These are phyloP conservation scores for Chelonoidis abingdonii DNA, from an alignment of 2,113 vertebrate genomes.

Conservation along the genomic window DNA sequence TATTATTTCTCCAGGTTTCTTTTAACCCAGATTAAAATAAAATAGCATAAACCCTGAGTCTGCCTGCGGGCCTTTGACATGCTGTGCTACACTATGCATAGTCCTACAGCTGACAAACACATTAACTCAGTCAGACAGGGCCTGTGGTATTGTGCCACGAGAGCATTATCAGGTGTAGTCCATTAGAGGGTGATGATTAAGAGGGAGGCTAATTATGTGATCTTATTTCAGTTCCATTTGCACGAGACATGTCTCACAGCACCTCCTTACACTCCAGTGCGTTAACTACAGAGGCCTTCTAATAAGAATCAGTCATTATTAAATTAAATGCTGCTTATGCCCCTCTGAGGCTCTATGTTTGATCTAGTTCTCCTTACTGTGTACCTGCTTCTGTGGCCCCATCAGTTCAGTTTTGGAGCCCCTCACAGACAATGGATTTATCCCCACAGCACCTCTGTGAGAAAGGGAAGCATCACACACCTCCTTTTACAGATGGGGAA, in stretches of 20 bases:
- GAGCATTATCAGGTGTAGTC: not conserved
- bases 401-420: not conserved
- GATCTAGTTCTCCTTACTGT: not conserved
- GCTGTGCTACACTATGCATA: not conserved
- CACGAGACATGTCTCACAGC: not conserved
- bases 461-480: not conserved
- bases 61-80: not conserved
- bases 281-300: not conserved
- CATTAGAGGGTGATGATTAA: not conserved
- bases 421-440: not conserved
- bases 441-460: not conserved
- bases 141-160: not conserved
- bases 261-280: not conserved
- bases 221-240: not conserved
- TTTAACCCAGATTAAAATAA: not conserved
- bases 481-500: not conserved
- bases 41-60: not conserved
- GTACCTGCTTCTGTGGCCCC: not conserved
- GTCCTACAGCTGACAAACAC: not conserved
- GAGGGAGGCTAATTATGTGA: not conserved
- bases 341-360: not conserved
- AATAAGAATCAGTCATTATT: not conserved
- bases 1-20: not conserved
- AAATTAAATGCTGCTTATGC: not conserved
- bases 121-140: not conserved